Conservation (phyloP, 2,888 invertebrate species). For the Melitaea athalia region DNA sequence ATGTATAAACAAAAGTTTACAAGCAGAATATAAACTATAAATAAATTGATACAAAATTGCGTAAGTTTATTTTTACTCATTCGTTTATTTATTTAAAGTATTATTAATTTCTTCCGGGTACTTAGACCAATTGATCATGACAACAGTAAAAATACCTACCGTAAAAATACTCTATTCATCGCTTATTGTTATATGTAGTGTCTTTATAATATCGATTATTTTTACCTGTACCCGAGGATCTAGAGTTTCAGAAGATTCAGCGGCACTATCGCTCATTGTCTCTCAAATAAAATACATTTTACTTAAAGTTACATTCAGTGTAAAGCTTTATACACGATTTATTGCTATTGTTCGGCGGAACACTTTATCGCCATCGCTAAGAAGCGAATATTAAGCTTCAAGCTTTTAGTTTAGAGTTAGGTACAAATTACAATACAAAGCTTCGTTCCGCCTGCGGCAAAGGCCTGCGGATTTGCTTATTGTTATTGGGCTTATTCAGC, state of each 20-base stretch:
- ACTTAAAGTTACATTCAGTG: constrained; percentile 51
- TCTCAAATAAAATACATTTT: constrained; percentile 64
- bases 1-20: neutral
- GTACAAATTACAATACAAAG: constrained; percentile 33
- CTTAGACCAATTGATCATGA: constrained; percentile 34
- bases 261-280: constrained; percentile 83
- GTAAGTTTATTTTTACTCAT: neutral
- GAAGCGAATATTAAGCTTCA: constrained; percentile 42
- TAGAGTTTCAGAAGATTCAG: constrained; percentile 86
- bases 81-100: constrained; percentile 2
- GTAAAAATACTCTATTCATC: constrained; percentile 36
- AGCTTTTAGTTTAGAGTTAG: neutral
- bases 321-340: constrained; percentile 33
- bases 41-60: neutral
- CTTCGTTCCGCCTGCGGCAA: constrained; percentile 31
- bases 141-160: constrained; percentile 33
- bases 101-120: constrained; percentile 18
- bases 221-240: constrained; percentile 91
- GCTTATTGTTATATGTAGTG: constrained; percentile 30
- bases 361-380: constrained; percentile 41
- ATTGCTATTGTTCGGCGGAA: constrained; percentile 33
- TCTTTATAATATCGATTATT: constrained; percentile 65
- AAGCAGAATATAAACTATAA: neutral
- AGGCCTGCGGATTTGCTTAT: constrained; percentile 34
- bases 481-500: too few relatives aligned